Evolutionary conservation across 1,140 invertebrate species (phyloP).

Genomic region (Hypothenemus hampei): DNA sequence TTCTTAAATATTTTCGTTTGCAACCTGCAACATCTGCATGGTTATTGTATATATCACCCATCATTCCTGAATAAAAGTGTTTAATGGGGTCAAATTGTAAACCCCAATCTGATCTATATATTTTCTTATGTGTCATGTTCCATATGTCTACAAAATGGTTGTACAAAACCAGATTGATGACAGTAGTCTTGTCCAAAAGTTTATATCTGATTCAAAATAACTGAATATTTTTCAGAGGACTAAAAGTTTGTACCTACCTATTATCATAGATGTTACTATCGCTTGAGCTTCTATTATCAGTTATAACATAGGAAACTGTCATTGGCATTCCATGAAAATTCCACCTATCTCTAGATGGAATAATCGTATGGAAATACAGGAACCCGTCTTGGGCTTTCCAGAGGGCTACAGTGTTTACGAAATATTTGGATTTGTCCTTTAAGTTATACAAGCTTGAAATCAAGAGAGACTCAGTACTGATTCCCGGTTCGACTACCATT

Average conservation of each 20-base stretch:
- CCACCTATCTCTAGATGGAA: constrained; percentile 7
- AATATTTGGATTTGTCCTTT: constrained; percentile 4
- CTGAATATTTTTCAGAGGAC: no score
- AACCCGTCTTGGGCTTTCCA: constrained; percentile 8
- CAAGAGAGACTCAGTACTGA: background rate
- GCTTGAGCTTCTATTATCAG: constrained; percentile 51
- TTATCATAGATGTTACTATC: no score
- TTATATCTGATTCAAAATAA: constrained; percentile 43
- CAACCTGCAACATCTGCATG: constrained; percentile 19
- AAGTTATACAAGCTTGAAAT: constrained; percentile 7
- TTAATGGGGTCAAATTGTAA: constrained; percentile 6
- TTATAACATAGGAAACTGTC: constrained; percentile 48
- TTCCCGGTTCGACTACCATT: background rate
- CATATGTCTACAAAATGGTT: constrained; percentile 48
- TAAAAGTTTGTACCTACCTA: no score
- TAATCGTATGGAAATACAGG: constrained; percentile 5
- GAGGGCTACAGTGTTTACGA: background rate
- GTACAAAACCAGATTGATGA: constrained; percentile 52
- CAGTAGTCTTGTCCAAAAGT: constrained; percentile 53
- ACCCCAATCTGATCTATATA: constrained; percentile 16
- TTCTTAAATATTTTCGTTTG: background rate
- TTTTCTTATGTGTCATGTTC: constrained; percentile 18
- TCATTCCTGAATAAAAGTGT: constrained; percentile 17
- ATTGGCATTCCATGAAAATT: constrained; percentile 37
- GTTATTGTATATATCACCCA: constrained; percentile 13